Evolutionary conservation across 2,888 invertebrate species (phyloP), one percentile per base, ranked within the genome.

Genomic region (Nomada fucata): DNA sequence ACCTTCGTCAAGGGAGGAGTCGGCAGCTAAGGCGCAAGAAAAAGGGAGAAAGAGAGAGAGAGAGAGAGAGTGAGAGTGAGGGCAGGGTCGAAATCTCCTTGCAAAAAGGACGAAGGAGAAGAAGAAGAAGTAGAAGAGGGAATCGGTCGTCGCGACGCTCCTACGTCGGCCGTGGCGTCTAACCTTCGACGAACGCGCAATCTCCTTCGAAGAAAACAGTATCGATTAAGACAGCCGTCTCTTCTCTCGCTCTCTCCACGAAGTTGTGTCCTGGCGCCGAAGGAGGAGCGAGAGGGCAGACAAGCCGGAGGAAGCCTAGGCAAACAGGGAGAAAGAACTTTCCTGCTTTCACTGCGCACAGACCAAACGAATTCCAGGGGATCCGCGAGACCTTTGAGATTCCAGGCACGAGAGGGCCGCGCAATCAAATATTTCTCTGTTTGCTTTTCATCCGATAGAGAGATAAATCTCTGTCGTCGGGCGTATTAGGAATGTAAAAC

Each of bases 1-100:
- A 92, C 92, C 92, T 92, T 92, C 92, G 91, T 92, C 92, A 92
- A 91, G 90, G 91, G 91, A 92, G 91, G 91, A 90, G 91, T 86
- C 85, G 52, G 63, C 72, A 79, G 65, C 71, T 61, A 61, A 67
- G 78, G 73, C 63, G 50, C 50, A 69, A 50, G 23, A 79, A 55
- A 55, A 60, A 61, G 23, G 3, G n/a, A 15, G 44, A 44, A 52
- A 57, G 18, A n/a, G 5, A 13, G 50, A 63, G 20, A 20, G 18
- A 13, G 13, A 26, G 52, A 29, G 59, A 18, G 47, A 20, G 18
- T 10, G 13, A 26, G 52, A 29, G 59, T 18, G 47, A 61, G 20
- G 47, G 15, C 7, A 59, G 36, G 61, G 67, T 50, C 60, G 42
- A 50, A 42, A 60, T 55, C 84, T 73, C 76, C 52, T 79, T 71